phyloP scores from a whole-genome alignment of 2,797 vertebrate species.

The Pipistrellus pygmaeus region DNA sequence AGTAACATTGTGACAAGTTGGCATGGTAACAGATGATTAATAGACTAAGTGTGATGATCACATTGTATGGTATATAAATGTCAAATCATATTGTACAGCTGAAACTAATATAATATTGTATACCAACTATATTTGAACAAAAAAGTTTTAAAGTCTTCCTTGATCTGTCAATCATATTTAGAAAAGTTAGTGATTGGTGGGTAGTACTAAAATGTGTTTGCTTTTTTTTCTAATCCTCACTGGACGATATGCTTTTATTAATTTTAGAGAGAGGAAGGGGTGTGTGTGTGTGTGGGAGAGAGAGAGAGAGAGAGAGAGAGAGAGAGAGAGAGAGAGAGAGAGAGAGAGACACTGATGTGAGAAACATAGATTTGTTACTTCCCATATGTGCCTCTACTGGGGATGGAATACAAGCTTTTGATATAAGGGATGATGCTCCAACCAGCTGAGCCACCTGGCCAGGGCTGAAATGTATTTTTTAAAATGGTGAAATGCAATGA shows the following conservation, averaged over 20 bases:
- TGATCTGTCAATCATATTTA: background rate
- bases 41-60: background rate
- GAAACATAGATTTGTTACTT: background rate
- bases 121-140: background rate
- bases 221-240: background rate
- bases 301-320: background rate
- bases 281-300: too few species aligned
- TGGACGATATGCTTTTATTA: background rate
- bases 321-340: background rate
- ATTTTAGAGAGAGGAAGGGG: background rate
- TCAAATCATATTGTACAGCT: background rate
- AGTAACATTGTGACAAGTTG: background rate
- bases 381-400: background rate
- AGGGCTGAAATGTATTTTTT: background rate
- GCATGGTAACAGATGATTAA: background rate
- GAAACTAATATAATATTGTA: background rate
- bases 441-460: background rate
- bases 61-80: background rate
- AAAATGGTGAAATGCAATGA: background rate
- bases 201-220: background rate
- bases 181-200: background rate
- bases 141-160: background rate
- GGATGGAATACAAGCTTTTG: background rate
- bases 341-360: background rate
- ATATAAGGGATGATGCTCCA: background rate